Evolutionary conservation across 2,797 vertebrate species (phyloP).

Genomic region (Pseudocheirus occidentalis): DNA sequence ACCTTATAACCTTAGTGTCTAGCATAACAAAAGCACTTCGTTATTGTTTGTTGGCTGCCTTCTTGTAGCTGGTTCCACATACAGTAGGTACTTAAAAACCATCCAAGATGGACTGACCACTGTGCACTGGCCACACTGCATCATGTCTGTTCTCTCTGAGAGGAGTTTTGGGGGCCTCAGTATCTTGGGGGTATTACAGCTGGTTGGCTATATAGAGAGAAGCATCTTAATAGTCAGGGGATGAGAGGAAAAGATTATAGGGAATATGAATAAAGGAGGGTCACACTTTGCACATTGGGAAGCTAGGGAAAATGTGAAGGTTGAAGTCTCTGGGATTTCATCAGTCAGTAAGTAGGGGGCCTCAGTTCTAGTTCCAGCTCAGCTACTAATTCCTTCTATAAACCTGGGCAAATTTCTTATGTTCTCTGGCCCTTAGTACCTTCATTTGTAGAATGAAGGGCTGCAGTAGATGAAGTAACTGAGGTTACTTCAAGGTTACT

Average conservation of each 20-base stretch:
- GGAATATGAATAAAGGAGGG: not conserved
- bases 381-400: not conserved
- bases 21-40: not conserved
- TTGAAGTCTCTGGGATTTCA: not conserved
- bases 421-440: not conserved
- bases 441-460: not conserved
- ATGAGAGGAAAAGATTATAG: not conserved
- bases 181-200: not conserved
- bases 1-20: too few relatives aligned
- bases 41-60: not conserved
- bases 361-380: not conserved
- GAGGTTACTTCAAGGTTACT: not conserved
- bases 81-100: not conserved
- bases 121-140: not conserved
- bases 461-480: too few relatives aligned
- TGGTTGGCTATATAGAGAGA: not conserved
- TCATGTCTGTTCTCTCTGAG: not conserved
- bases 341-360: not conserved
- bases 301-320: not conserved
- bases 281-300: not conserved
- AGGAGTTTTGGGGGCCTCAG: not conserved
- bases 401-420: not conserved
- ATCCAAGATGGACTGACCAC: not conserved
- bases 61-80: not conserved
- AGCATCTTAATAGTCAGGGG: not conserved